phyloP scores from a whole-genome alignment of 2,113 vertebrate genomes.

The Eulemur macaco region DNA sequence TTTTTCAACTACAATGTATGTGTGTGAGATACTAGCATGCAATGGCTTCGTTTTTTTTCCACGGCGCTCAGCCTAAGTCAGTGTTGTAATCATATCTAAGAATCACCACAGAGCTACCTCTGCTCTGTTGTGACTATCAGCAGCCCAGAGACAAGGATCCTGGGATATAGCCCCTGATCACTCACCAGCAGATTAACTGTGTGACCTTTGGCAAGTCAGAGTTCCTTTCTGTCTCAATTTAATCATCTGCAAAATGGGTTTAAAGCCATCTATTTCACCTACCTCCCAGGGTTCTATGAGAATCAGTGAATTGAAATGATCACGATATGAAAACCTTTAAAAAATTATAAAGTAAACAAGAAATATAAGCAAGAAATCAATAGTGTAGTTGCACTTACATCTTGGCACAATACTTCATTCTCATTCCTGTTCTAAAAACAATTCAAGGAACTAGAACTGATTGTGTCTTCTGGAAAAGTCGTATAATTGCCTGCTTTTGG shows the following conservation, averaged over 20 bases:
- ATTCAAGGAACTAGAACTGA: not conserved
- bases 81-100: not conserved
- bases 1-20: not conserved
- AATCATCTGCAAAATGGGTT: not conserved
- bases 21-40: not conserved
- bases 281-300: not conserved
- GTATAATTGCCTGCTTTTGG: not conserved
- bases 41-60: not conserved
- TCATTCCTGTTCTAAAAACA: not conserved
- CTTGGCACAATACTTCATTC: not conserved
- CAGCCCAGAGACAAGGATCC: not conserved
- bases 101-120: not conserved
- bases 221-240: not conserved
- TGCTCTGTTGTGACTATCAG: not conserved
- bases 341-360: not conserved
- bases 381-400: not conserved
- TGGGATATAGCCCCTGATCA: not conserved
- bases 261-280: not conserved
- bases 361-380: not conserved
- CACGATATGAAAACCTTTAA: not conserved
- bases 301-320: not conserved
- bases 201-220: not conserved
- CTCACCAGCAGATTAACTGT: not conserved
- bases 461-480: not conserved
- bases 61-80: not conserved